Base-by-base conservation (phyloP, 2,888 invertebrate genomes). In the Drosophila eohydei region DNA sequence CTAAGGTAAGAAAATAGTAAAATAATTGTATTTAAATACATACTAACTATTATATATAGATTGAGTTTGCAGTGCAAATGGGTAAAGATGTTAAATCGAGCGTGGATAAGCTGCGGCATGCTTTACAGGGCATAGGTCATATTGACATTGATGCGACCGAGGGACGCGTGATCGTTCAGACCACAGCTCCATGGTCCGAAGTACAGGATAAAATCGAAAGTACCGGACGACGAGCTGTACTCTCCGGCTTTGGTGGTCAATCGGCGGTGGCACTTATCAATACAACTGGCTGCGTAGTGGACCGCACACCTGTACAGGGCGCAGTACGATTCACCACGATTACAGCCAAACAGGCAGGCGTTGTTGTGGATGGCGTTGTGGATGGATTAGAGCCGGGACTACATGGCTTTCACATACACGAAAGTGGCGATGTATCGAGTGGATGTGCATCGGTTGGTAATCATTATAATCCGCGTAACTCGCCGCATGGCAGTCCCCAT, bases 291-390 rank as follows among this genome's bases (percentile, higher is more conserved):
- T 80, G 89, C 51, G 91, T 90, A 9, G 82, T 83, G 16, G 86
- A 84, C 21, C 78, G 80, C 8, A 88, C 94, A 58, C 83, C 91
- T 0, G 93, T 96, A 4, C 93, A 95, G 86, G 98, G 98, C 0
- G 96, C 98, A 16, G 94, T 97, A 7, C 92, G 98, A 65, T 96
- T 98, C 74, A 93, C 94, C 16, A 92, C 94, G 46, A 93, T 93
- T 6, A 75, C 79, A 3, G 80, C 81, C 0, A 79, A 90, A 0
- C 91, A 92, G 0, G 81, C 92, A 0, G 95, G 94, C 0, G 95
- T 96, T 57, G 94, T 98, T 0, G 94, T 97, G 3, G 98, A 98
- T 90, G 98, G 98, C 0, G 96, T 96, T 3, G 93, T 98, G 3
- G 97, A 98, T 93, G 97, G 97, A 0, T 93, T 98, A 50, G 80